Conservation (phyloP, 2,113 vertebrate genomes). For the Urocitellus parryii region DNA sequence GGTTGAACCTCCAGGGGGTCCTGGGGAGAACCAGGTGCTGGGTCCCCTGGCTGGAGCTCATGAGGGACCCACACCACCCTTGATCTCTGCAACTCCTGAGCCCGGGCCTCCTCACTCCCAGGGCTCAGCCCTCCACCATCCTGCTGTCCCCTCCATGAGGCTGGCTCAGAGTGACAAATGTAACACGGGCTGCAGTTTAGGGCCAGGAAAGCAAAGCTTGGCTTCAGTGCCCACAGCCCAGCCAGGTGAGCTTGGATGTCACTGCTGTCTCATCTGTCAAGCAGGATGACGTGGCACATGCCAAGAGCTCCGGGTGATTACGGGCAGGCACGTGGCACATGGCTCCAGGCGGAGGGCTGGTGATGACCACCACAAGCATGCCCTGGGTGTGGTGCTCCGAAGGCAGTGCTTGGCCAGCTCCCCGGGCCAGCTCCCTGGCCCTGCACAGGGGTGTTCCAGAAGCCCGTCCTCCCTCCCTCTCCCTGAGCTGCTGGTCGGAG, state of each 20-base stretch:
- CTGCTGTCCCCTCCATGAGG: not conserved
- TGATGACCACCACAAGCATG: not conserved
- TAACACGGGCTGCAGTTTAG: no score
- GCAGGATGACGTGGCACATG: rapidly evolving
- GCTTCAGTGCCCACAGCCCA: not conserved
- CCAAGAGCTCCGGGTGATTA: not conserved
- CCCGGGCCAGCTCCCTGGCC: no score
- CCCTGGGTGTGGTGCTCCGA: not conserved
- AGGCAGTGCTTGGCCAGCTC: no score
- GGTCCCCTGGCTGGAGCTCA: not conserved
- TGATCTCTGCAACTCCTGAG: not conserved
- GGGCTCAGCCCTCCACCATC: not conserved
- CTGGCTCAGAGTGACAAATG: not conserved
- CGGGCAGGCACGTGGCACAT: not conserved
- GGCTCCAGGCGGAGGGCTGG: not conserved
- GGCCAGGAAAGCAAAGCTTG: not conserved
- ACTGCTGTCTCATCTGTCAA: no score
- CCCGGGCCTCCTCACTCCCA: not conserved
- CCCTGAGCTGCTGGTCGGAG: not conserved
- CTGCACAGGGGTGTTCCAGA: not conserved
- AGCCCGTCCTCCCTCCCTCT: rapidly evolving
- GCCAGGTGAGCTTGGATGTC: not conserved
- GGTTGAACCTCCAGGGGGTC: not conserved
- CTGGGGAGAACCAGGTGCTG: rapidly evolving
- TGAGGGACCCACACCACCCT: rapidly evolving